A percentile compares a stretch with the other conserved stretches of the same genome.
These are phyloP conservation scores for Characodon lateralis DNA, from an alignment of 2,797 vertebrate species.

Conservation along the genomic window DNA sequence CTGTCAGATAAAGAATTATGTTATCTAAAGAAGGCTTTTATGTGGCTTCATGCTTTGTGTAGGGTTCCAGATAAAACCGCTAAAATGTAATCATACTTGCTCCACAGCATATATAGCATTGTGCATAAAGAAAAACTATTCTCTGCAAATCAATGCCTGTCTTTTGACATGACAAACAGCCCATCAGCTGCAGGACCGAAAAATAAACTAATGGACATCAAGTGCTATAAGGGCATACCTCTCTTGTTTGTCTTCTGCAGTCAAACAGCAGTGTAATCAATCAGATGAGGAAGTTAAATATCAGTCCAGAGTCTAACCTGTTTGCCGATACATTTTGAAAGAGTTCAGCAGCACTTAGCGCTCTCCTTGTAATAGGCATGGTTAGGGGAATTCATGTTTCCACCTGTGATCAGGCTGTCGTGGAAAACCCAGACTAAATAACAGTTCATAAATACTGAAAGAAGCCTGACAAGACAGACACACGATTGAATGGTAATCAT, in stretches of 20 bases:
- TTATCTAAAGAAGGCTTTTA: not conserved
- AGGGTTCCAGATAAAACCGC: conserved; percentile 8
- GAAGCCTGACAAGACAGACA: conserved; percentile 14
- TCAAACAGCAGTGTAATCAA: conserved; percentile 34
- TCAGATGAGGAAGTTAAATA: conserved; percentile 36
- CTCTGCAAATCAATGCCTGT: conserved; percentile 47
- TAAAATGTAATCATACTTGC: conserved; percentile 30
- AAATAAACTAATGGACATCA: conserved; percentile 38
- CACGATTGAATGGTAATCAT: conserved; percentile 31
- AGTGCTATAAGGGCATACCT: conserved; percentile 38
- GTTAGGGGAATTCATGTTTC: conserved; percentile 29
- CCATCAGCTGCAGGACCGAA: conserved; percentile 19
- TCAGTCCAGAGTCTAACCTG: conserved; percentile 8
- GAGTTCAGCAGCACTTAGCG: conserved; percentile 18
- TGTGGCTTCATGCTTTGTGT: not conserved
- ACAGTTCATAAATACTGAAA: conserved; percentile 15
- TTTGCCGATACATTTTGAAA: conserved; percentile 31
- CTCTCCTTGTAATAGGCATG: conserved; percentile 10
- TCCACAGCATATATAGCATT: conserved; percentile 10
- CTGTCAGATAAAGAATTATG: not conserved
- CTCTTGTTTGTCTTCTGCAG: conserved; percentile 34
- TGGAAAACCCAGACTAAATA: conserved; percentile 12
- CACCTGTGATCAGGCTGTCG: conserved; percentile 36
- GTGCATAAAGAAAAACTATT: conserved; percentile 19
- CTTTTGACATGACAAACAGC: conserved; percentile 48